phyloP scores from a whole-genome alignment of 2,888 invertebrate genomes.

The Harpalus rufipes region DNA sequence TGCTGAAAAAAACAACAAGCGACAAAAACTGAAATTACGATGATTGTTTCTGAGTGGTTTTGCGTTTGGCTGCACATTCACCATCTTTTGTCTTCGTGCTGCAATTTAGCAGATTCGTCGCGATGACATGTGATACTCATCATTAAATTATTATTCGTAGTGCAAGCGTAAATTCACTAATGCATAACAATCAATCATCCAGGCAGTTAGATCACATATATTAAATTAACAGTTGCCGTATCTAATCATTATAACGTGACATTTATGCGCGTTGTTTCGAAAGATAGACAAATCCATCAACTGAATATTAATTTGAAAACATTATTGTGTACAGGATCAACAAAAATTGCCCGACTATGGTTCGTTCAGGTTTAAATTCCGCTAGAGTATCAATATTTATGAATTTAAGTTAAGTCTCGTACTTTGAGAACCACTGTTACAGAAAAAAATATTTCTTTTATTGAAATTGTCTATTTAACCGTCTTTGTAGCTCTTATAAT shows the following conservation, averaged over 20 bases:
- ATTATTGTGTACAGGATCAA: too few species aligned
- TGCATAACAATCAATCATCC: conserved; percentile 21
- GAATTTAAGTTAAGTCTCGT: too few species aligned
- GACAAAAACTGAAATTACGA: conserved; percentile 61
- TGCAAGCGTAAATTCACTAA: conserved; percentile 1
- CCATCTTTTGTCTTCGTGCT: conserved; percentile 58
- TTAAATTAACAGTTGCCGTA: conserved; percentile 24
- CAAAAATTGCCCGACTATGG: too few species aligned
- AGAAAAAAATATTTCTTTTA: too few species aligned
- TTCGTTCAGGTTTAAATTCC: too few species aligned
- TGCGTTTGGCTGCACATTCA: conserved; percentile 47
- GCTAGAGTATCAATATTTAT: too few species aligned
- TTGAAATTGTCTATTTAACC: too few species aligned
- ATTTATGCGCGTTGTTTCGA: background rate
- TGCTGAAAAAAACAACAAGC: conserved; percentile 51
- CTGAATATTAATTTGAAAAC: too few species aligned
- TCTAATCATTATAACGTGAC: background rate
- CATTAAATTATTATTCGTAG: conserved; percentile 40
- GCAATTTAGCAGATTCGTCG: conserved; percentile 51
- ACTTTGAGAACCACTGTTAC: too few species aligned
- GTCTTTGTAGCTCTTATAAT: too few species aligned
- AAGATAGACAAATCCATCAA: too few species aligned
- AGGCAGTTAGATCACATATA: conserved; percentile 14
- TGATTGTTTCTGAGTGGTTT: conserved; percentile 63
- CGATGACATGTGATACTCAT: conserved; percentile 47